Evolutionary conservation across 2,797 vertebrate species (phyloP).

Genomic region (Sphaeramia orbicularis): DNA sequence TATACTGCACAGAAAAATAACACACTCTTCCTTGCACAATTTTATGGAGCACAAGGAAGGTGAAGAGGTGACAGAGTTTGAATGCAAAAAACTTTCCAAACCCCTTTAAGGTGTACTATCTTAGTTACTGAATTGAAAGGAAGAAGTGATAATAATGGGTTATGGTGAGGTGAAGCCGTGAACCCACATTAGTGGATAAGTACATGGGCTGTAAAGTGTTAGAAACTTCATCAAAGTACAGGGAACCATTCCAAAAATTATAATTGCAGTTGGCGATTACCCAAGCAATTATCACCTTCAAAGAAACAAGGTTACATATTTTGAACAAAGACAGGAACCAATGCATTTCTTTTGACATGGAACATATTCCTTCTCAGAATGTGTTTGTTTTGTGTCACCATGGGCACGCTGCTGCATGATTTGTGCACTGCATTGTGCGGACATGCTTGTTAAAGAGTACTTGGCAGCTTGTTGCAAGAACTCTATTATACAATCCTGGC

Average conservation of each 20-base stretch:
- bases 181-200: slow-evolving; percentile 48
- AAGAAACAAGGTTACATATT: slow-evolving; percentile 25
- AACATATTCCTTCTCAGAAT: not conserved
- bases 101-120: slow-evolving; percentile 37
- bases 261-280: slow-evolving; percentile 45
- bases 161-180: slow-evolving; percentile 43
- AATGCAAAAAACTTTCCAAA: slow-evolving; percentile 48
- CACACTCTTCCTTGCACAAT: slow-evolving; percentile 18
- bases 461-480: not conserved
- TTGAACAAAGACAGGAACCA: not conserved
- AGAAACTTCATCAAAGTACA: slow-evolving; percentile 49
- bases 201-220: slow-evolving; percentile 28
- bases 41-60: slow-evolving; percentile 25
- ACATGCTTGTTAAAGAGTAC: not conserved
- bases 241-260: slow-evolving; percentile 40
- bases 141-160: slow-evolving; percentile 63
- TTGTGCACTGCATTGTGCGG: not conserved
- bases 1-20: slow-evolving; percentile 16
- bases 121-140: slow-evolving; percentile 47
- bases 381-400: not conserved
- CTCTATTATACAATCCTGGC: not conserved
- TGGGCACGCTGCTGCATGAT: not conserved
- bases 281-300: slow-evolving; percentile 52
- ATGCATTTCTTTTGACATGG: not conserved
- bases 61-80: slow-evolving; percentile 36